Percentiles rank a stretch among this genome's conserved stretches.
These are phyloP conservation scores for Procambarus clarkii DNA, from an alignment of 1,140 invertebrate species.

Conservation along the genomic window DNA sequence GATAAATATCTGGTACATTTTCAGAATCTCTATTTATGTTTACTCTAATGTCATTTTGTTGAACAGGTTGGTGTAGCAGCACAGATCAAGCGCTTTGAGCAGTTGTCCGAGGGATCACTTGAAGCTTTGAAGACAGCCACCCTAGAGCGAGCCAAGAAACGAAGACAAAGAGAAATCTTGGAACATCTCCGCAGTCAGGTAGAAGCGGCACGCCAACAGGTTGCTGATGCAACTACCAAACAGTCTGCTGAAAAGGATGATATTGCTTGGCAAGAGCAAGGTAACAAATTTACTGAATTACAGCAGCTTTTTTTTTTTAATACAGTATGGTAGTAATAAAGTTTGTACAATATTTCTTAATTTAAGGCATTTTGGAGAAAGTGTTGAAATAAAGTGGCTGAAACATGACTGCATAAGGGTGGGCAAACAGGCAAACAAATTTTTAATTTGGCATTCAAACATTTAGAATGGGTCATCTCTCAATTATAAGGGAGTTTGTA, in stretches of 20 bases:
- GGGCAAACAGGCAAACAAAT: too few relatives aligned
- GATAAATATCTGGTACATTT: too few relatives aligned
- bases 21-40: too few relatives aligned
- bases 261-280: conserved; percentile 80
- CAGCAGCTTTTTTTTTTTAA: too few relatives aligned
- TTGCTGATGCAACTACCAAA: conserved; percentile 20
- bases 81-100: conserved; percentile 70
- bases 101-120: conserved; percentile 63
- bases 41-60: neutral
- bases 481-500: too few relatives aligned
- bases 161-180: conserved; percentile 62
- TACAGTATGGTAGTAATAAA: too few relatives aligned
- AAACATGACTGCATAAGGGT: too few relatives aligned
- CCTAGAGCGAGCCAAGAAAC: conserved; percentile 63
- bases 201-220: conserved; percentile 58
- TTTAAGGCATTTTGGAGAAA: too few relatives aligned
- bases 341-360: too few relatives aligned
- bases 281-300: conserved; percentile 74
- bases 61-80: conserved; percentile 64
- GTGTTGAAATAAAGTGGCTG: too few relatives aligned
- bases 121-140: conserved; percentile 69
- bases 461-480: too few relatives aligned
- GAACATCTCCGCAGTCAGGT: conserved; percentile 65
- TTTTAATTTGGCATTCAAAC: too few relatives aligned
- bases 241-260: conserved; percentile 56